Evolutionary conservation across 2,888 invertebrate species (phyloP).

Genomic region (Apamea anceps): DNA sequence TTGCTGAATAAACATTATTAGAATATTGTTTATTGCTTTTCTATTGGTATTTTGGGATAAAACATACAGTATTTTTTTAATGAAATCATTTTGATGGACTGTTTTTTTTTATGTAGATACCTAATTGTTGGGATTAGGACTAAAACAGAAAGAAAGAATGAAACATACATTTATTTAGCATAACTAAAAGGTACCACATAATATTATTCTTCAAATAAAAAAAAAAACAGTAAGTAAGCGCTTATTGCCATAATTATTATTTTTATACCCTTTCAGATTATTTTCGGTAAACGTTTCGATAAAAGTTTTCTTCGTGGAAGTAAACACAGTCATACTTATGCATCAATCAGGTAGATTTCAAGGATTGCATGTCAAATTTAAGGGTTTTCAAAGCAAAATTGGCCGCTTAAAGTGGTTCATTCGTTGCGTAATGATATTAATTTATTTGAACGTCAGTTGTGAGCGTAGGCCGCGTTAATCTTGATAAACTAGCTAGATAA

Average conservation of each 20-base stretch:
- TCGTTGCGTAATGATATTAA: conserved; percentile 69
- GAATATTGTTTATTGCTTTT: not conserved
- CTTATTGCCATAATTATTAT: not conserved
- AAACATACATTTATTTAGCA: not conserved
- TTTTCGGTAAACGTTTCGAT: not conserved
- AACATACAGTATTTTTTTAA: not conserved
- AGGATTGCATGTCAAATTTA: conserved; percentile 57
- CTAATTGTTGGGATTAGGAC: not conserved
- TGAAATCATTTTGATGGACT: not conserved
- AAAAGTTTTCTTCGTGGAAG: not conserved
- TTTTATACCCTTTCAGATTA: not conserved
- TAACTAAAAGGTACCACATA: not conserved
- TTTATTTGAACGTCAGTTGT: conserved; percentile 71
- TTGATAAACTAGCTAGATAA: conserved; percentile 83
- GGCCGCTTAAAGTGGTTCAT: conserved; percentile 58
- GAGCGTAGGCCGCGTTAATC: conserved; percentile 76
- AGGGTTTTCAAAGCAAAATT: conserved; percentile 54
- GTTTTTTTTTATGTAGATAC: not conserved
- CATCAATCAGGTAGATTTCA: conserved; percentile 10
- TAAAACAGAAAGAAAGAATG: not conserved
- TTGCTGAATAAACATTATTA: conserved; percentile 13
- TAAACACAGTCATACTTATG: not conserved
- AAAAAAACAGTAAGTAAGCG: not conserved
- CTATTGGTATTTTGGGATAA: not conserved
- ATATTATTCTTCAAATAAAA: not conserved